Base-by-base conservation (phyloP, 2,888 invertebrate genomes). In the Cactoblastis cactorum region DNA sequence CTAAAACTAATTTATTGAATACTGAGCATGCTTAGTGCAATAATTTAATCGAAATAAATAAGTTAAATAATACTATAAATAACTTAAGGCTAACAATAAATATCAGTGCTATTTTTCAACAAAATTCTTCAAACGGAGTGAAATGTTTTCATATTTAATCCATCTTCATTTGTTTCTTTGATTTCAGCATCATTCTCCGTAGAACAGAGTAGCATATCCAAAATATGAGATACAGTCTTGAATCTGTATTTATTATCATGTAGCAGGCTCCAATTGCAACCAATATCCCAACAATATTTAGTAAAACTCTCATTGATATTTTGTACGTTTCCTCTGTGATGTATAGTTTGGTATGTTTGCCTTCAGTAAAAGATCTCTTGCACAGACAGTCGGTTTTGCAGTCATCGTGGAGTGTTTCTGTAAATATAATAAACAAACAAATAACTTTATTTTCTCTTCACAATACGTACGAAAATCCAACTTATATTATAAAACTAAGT, bases 181-280 rank as follows among this genome's bases (percentile, higher is more conserved):
- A 61, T 54, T 74, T 77, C 24, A 65, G 55, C 66, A 83, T 74
- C 65, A 83, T 62, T 39, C 84, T 66, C 52, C 88, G 73, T 0
- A 86, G 59, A 0, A 87, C 71, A 0, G 88, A 87, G 53, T 82
- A 89, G 24, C 65, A 63, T 1, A 89, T 63, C 88, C 88, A 89
- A 55, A 87, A 86, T 9, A 85, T 62, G 9, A 89, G 63, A 49
- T 85, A 89, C 3, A 87, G 50, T 15, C 80, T 82, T 0, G 88
- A 85, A 48, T 87, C 79, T 0, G 82, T 80, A 9, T 72, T 75
- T 0, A 87, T 63, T 17, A 87, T 78, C 62, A 86, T 53, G 43
- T 85, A 89, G 0, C 79, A 74, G 0, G 83, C 84, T n/a, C 80
- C 51, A 1, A 86, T 55, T 0, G 87, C 86, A 0, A 85, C 62